Base-by-base conservation (phyloP, 2,888 invertebrate species). In the Prosapia bicincta region DNA sequence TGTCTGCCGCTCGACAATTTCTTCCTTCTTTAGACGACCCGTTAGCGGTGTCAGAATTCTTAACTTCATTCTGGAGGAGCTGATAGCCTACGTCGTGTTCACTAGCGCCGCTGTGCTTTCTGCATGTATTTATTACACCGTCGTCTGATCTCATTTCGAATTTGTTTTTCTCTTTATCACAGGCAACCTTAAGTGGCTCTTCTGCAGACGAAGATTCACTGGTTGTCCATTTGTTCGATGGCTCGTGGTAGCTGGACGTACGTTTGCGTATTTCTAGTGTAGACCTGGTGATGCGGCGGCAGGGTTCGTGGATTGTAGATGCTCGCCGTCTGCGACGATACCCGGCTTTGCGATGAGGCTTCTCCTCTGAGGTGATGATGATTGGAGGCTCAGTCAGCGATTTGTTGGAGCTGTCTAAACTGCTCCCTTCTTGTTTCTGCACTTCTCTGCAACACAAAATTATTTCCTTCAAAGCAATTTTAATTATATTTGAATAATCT, bases 201-300 rank as follows among this genome's bases (percentile, higher is more conserved):
- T 80, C 80, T 23, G 79, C 79, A 9, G 78, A 77, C 1, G 79
- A 78, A 10, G 79, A 79, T n/a, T 66, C 80, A 68, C 75, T 78
- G 71, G 78, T 69, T 26, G 71, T 76, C 78, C 79, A 81, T 74
- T 81, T 82, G 80, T 68, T 78, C 75, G 83, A 85, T 65, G 80
- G 79, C 83, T 85, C 88, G 82, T 88, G 86, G 80, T 87, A 87
- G 80, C 88, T 88, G 76, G 85, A 85, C 13, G 87, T 85, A 73
- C 87, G 83, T 75, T 86, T 85, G 13, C 86, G 84, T 26, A 84
- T 81, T 77, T 84, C 76, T 5, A 71, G 26, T 2, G 71, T 28
- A 9, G 83, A 75, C 83, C 83, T 0, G 86, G 85, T 0, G 85
- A 84, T 0, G 85, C 85, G 74, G 84, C 84, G 1, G 82, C 82